phyloP scores from a whole-genome alignment of 2,797 vertebrate species.

The Sebastes iracundus region DNA sequence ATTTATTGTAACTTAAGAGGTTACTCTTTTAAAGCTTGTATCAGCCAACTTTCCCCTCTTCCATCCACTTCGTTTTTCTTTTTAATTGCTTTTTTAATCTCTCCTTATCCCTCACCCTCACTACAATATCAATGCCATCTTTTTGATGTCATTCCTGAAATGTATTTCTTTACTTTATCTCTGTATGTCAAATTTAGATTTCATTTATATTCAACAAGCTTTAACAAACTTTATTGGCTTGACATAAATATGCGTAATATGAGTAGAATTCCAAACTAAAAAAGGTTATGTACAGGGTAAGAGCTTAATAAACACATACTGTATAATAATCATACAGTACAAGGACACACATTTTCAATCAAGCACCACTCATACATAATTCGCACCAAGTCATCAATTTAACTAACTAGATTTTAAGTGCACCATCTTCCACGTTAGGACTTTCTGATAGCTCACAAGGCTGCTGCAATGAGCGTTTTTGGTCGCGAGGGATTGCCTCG shows the following conservation, averaged over 20 bases:
- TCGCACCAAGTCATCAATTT: not conserved
- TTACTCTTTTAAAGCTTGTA: not conserved
- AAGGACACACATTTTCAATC: not conserved
- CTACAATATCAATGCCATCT: not conserved
- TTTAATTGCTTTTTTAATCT: conserved; percentile 47
- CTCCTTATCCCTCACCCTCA: conserved; percentile 38
- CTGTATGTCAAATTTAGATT: not conserved
- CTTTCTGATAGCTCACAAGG: not conserved
- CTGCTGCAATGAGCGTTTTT: not conserved
- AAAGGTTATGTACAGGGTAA: not conserved
- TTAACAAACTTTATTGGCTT: not conserved
- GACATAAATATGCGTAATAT: not conserved
- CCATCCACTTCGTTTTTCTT: not conserved
- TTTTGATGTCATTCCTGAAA: not conserved
- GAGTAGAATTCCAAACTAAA: not conserved
- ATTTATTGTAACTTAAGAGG: not conserved
- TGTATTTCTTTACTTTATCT: not conserved
- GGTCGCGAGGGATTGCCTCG: too few species aligned
- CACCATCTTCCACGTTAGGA: not conserved
- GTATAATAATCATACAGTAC: not conserved
- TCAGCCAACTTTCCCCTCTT: not conserved
- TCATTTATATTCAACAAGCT: not conserved
- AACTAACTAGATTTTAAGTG: not conserved
- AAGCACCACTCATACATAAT: not conserved
- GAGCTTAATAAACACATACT: not conserved